phyloP scores from a whole-genome alignment of 2,797 vertebrate species.

The Siniperca scherzeri region DNA sequence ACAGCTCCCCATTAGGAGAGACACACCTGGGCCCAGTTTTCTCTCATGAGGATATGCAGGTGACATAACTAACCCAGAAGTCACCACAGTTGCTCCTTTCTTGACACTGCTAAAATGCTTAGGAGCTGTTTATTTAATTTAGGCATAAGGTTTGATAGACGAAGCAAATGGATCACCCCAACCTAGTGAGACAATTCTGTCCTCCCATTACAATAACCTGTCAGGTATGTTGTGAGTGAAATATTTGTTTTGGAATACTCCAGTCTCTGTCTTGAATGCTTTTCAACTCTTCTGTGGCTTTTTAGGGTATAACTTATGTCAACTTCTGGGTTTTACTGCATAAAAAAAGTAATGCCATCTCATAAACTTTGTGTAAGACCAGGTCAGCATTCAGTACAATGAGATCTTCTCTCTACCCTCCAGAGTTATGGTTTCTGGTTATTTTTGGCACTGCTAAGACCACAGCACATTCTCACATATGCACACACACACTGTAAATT shows the following conservation, averaged over 20 bases:
- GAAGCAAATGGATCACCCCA: not conserved
- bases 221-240: not conserved
- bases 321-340: not conserved
- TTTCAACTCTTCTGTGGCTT: not conserved
- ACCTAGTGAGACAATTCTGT: not conserved
- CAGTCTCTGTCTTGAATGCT: not conserved
- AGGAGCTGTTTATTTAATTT: not conserved
- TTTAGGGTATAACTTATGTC: not conserved
- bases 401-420: not conserved
- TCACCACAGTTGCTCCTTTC: conserved; percentile 2
- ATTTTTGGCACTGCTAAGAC: not conserved
- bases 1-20: not conserved
- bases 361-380: conserved; percentile 12
- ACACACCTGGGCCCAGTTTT: conserved; percentile 16
- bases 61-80: conserved; percentile 1
- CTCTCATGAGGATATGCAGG: conserved; percentile 5
- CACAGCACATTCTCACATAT: not conserved
- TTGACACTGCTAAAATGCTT: not conserved
- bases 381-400: not conserved
- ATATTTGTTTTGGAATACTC: not conserved
- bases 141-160: not conserved
- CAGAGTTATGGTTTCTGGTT: conserved; percentile 4
- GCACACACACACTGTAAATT: not conserved
- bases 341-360: not conserved
- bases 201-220: not conserved